Evolutionary conservation across 1,140 invertebrate species (phyloP).

Genomic region (Cheumatopsyche charites): DNA sequence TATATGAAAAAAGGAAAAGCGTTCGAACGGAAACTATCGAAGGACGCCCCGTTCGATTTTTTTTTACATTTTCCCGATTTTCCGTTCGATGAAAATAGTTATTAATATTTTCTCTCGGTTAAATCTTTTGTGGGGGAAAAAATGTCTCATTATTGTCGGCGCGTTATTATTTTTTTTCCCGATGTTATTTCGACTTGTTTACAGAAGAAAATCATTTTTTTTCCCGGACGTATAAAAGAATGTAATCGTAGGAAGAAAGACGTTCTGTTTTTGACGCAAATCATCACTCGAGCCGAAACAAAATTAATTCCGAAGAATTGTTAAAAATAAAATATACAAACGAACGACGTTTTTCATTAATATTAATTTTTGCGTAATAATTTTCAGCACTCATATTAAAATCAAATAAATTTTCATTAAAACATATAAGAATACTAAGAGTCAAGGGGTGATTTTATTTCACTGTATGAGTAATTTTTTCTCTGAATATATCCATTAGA

Average conservation of each 20-base stretch:
- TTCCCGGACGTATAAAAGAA: not conserved
- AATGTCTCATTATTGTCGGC: not conserved
- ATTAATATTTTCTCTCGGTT: not conserved
- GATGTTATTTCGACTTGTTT: not conserved
- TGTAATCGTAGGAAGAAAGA: not conserved
- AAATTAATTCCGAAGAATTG: conserved; percentile 2
- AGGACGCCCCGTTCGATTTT: not conserved
- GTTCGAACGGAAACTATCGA: not conserved
- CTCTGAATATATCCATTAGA: too few species aligned
- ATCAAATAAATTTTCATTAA: too few species aligned
- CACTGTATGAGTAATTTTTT: too few species aligned
- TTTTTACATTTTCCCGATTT: too few species aligned
- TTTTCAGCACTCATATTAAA: too few species aligned
- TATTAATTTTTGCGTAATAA: not conserved
- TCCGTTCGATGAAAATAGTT: too few species aligned
- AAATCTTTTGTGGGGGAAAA: not conserved
- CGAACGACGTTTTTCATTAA: not conserved
- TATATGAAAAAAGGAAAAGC: not conserved
- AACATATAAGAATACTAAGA: too few species aligned
- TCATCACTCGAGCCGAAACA: not conserved
- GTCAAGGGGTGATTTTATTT: too few species aligned
- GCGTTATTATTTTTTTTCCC: not conserved
- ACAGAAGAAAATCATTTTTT: conserved; percentile 17
- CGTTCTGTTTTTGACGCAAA: conserved; percentile 18
- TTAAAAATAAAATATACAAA: conserved; percentile 4